Evolutionary conservation across 2,113 vertebrate species (phyloP), one percentile per base, ranked within the genome.

Genomic region (Meles meles): DNA sequence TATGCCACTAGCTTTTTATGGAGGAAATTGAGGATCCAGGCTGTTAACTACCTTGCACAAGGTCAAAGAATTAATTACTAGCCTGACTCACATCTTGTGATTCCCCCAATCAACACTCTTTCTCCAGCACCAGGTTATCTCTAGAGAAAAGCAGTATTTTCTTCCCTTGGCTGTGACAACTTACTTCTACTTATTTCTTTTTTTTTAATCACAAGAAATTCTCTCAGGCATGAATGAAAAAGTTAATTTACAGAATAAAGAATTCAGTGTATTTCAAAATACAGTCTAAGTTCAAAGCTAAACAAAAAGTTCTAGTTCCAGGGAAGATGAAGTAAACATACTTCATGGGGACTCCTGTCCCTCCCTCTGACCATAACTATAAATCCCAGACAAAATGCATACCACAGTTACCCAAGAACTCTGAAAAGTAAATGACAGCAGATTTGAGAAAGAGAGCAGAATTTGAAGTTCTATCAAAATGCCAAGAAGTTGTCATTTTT

Each of bases 21-120:
- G 20, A 87, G 37, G 20, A 83, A 88, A 83, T 0, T 25, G 3
- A 93, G 25, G 57, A 63, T 34, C 37, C 20, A 83, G 77, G 23
- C 37, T 77, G 21, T 81, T 71, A 87, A 74, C 44, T 74, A 88
- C 55, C 84, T 37, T 31, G n/a, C 39, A 77, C 37, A 77, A 93
- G 77, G 47, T 93, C 59, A 93, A 39, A 77, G 20, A 89, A 72
- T 88, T 72, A 95, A 76, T 95, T 61, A 88, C 63, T 81, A 49
- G 55, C 65, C 39, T 72, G 39, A 87, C 14, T 86, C 49, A 61
- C 13, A 7, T 55, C 55, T 71, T n/a, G 6, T 72, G 74, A 95
- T 44, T 37, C 5, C 84, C 42, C 55, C 29, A 67, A 42, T 77
- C 69, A 47, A 49, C 59, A 84, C 59, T 82, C 83, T 79, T 88